Conservation (phyloP, 1,140 invertebrate genomes). For the Ephestia elutella region DNA sequence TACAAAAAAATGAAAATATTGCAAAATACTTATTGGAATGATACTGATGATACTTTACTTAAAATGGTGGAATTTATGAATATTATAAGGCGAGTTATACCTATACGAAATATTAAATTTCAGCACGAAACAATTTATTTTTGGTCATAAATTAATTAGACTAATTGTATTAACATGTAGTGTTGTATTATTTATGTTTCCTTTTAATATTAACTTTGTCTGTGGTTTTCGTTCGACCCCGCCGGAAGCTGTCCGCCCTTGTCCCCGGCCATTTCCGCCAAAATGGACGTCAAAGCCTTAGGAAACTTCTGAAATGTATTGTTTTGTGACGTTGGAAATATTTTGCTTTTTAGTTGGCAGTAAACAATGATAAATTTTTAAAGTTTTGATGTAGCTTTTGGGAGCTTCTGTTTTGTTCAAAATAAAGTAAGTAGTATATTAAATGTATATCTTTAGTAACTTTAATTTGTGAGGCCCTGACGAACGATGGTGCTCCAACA, state of each 20-base stretch:
- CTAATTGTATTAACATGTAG: constrained; percentile 3
- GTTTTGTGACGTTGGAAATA: neutral
- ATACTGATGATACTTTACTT: too few relatives aligned
- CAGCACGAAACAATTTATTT: too few relatives aligned
- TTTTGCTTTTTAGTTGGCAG: neutral
- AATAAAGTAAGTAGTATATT: too few relatives aligned
- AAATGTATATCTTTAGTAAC: too few relatives aligned
- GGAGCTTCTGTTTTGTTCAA: too few relatives aligned
- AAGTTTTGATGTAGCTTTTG: neutral
- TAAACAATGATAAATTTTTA: neutral
- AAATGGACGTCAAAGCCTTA: constrained; percentile 34
- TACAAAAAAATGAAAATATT: too few relatives aligned
- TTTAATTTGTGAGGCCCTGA: too few relatives aligned
- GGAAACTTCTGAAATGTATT: constrained; percentile 6
- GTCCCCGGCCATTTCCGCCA: constrained; percentile 57
- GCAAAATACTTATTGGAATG: too few relatives aligned
- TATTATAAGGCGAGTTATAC: too few relatives aligned
- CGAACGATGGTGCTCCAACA: too few relatives aligned
- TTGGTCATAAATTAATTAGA: neutral
- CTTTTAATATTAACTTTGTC: neutral
- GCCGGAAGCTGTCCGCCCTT: constrained; percentile 55
- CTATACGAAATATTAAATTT: too few relatives aligned
- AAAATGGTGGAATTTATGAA: too few relatives aligned
- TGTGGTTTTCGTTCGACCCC: constrained; percentile 32
- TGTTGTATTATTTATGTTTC: constrained; percentile 1